Conservation (phyloP, 2,113 vertebrate genomes). For the Dromaius novaehollandiae region DNA sequence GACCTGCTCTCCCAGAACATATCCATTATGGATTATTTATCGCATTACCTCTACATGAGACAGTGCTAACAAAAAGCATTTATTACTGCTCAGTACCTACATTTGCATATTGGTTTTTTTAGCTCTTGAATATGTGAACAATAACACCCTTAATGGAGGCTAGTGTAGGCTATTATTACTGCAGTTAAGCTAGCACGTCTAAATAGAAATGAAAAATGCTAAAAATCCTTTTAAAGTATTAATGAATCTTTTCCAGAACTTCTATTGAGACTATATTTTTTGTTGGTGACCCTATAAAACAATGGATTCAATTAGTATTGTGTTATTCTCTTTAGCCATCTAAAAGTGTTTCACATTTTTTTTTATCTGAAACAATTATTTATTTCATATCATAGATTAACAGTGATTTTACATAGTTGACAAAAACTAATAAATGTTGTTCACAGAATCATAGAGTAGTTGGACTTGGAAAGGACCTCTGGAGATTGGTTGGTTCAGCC, state of each 20-base stretch:
- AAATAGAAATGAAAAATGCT: neutral
- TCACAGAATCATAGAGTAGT: no score
- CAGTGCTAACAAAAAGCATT: neutral
- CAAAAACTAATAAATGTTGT: neutral
- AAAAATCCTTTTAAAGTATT: neutral
- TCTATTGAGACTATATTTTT: neutral
- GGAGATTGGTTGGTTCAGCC: no score
- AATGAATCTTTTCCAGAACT: conserved; percentile 5
- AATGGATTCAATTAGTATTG: neutral
- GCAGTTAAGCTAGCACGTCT: neutral
- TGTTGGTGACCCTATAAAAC: neutral
- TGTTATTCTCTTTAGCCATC: neutral
- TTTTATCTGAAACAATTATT: neutral
- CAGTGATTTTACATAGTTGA: neutral
- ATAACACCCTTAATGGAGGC: neutral
- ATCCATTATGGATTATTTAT: conserved; percentile 27
- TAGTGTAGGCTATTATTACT: neutral
- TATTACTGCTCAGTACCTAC: neutral
- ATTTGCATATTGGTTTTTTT: neutral
- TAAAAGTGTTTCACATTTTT: neutral
- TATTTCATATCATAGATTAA: conserved; percentile 12
- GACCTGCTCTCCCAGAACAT: neutral
- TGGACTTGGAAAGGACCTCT: no score
- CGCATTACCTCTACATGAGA: neutral
- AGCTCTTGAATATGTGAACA: neutral